These are phyloP conservation scores for Tetropium fuscum DNA, from an alignment of 2,888 invertebrate genomes.

Conservation along the genomic window DNA sequence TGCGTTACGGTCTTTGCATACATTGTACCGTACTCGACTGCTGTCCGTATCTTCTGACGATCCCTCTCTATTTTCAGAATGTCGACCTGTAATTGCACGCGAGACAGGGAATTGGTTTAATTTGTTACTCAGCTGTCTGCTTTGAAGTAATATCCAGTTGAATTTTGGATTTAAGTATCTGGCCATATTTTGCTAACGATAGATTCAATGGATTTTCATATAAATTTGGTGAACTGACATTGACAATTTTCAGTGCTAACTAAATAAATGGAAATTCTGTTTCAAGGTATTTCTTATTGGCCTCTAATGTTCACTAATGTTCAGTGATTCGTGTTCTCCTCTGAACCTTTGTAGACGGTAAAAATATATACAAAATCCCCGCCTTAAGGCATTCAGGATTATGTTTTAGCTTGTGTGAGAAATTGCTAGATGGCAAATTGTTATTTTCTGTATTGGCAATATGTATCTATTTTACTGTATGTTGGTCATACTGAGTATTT, in stretches of 20 bases:
- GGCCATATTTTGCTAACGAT: constrained; percentile 16
- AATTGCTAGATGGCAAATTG: too few relatives aligned
- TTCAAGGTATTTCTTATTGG: too few relatives aligned
- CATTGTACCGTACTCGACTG: constrained; percentile 30
- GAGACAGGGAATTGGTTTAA: constrained; percentile 16
- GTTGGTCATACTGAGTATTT: too few relatives aligned
- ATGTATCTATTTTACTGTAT: too few relatives aligned
- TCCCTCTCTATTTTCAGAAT: not conserved
- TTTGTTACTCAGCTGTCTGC: constrained; percentile 19
- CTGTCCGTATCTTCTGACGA: not conserved
- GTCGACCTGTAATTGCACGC: not conserved
- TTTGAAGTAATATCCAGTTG: not conserved
- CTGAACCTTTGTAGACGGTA: too few relatives aligned
- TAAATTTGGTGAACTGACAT: constrained; percentile 22
- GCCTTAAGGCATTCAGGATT: too few relatives aligned
- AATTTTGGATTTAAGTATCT: constrained; percentile 18
- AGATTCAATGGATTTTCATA: constrained; percentile 5
- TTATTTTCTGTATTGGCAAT: too few relatives aligned
- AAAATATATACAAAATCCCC: too few relatives aligned
- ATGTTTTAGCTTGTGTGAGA: not conserved
- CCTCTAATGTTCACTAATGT: too few relatives aligned
- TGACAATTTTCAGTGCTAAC: constrained; percentile 16
- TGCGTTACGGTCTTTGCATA: constrained; percentile 26
- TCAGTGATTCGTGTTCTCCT: too few relatives aligned
- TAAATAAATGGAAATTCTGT: not conserved